Evolutionary conservation across 2,113 vertebrate species (phyloP).

Genomic region (Hassar affinis): DNA sequence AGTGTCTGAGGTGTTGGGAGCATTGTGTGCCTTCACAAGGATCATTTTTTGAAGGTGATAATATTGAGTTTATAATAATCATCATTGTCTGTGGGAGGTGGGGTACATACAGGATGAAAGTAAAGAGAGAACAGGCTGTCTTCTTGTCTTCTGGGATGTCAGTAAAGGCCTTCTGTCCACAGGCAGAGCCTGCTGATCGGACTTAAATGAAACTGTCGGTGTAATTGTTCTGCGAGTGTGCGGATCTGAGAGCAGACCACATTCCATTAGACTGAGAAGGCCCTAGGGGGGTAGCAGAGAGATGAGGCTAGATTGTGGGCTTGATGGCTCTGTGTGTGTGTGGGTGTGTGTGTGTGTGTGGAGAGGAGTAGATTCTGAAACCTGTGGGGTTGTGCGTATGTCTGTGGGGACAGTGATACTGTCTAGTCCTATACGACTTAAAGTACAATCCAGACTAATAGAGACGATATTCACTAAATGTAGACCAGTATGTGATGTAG

Average conservation of each 20-base stretch:
- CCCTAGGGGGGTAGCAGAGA: conserved; percentile 43
- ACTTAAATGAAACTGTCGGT: conserved; percentile 57
- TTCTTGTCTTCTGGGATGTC: conserved; percentile 24
- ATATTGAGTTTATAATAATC: background rate
- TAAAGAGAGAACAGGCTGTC: conserved; percentile 34
- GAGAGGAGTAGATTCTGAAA: background rate
- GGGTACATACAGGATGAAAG: conserved; percentile 18
- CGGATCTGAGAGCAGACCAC: conserved; percentile 52
- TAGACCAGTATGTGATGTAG: background rate
- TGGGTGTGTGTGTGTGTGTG: conserved; percentile 19
- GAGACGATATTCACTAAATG: conserved; percentile 15
- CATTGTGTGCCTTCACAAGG: no score
- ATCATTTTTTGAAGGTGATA: no score
- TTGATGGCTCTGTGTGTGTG: conserved; percentile 43
- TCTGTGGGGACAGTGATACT: background rate
- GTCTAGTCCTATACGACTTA: background rate
- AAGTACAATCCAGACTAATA: background rate
- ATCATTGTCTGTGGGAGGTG: conserved; percentile 27
- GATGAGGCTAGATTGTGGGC: conserved; percentile 39
- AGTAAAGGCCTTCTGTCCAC: conserved; percentile 41
- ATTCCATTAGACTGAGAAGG: conserved; percentile 52
- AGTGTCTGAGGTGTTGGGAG: no score
- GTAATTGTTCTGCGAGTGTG: conserved; percentile 56
- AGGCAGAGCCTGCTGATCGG: conserved; percentile 40
- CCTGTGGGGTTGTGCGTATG: conserved; percentile 7